phyloP scores from a whole-genome alignment of 1,140 invertebrate species.

The Bombus difficillimus region DNA sequence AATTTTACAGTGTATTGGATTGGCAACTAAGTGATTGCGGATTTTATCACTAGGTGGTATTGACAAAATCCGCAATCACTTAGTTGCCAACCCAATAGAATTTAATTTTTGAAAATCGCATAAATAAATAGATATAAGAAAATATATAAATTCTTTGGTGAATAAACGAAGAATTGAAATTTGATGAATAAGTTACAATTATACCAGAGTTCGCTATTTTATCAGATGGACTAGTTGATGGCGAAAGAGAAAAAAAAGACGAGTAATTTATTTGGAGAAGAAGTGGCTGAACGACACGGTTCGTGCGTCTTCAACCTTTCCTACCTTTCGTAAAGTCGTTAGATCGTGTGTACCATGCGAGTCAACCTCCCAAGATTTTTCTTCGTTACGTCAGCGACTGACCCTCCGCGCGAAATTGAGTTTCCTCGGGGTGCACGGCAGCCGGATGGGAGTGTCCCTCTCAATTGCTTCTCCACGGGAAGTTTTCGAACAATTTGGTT shows the following conservation, averaged over 20 bases:
- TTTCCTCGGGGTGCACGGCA: neutral
- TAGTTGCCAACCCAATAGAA: too few species aligned
- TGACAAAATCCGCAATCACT: too few species aligned
- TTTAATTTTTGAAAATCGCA: too few species aligned
- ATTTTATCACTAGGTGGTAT: too few species aligned
- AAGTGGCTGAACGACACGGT: neutral
- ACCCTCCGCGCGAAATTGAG: conserved; percentile 17
- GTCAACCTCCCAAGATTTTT: conserved; percentile 12
- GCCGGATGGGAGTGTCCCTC: neutral
- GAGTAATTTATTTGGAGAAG: neutral
- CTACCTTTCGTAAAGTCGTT: neutral
- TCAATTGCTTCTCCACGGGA: conserved; percentile 1
- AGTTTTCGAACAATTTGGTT: conserved; percentile 16
- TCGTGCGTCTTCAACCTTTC: neutral
- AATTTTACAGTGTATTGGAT: too few species aligned
- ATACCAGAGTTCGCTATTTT: too few species aligned
- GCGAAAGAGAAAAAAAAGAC: neutral
- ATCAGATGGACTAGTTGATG: too few species aligned
- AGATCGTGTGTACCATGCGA: conserved; percentile 18
- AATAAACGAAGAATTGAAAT: too few species aligned
- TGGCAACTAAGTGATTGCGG: too few species aligned
- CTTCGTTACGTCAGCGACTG: conserved; percentile 21
- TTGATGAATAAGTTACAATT: too few species aligned
- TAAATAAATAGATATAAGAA: too few species aligned
- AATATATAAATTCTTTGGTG: too few species aligned